phyloP scores from a whole-genome alignment of 2,113 vertebrate genomes.

The Phocoena sinus region DNA sequence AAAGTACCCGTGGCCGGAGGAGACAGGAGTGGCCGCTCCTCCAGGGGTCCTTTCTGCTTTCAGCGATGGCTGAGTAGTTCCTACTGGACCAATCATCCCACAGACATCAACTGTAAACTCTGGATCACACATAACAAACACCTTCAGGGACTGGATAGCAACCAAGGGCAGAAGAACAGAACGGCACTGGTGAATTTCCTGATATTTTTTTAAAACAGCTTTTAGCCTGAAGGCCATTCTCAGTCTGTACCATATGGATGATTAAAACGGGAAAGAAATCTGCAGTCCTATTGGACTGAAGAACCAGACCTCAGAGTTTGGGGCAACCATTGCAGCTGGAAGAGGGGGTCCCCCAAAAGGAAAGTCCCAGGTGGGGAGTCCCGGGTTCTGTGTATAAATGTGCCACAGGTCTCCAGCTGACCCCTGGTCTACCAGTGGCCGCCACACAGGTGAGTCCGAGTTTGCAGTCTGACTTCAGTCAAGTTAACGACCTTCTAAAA shows the following conservation, averaged over 20 bases:
- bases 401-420: background rate
- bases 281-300: background rate
- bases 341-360: background rate
- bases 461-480: background rate
- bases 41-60: background rate
- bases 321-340: background rate
- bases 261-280: background rate
- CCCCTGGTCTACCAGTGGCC: background rate
- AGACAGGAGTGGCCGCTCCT: background rate
- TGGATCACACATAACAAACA: no score
- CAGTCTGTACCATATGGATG: background rate
- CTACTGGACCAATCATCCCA: background rate
- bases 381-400: background rate
- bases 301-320: background rate
- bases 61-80: fast-evolving
- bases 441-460: background rate
- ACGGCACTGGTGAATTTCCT: background rate
- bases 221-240: background rate
- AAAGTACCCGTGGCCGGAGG: background rate
- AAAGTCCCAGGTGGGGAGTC: background rate
- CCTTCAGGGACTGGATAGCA: background rate
- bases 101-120: background rate
- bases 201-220: background rate
- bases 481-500: background rate
- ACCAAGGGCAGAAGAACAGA: fast-evolving